Percentiles rank a stretch among this genome's conserved stretches.
These are phyloP conservation scores for Nesogale talazaci DNA, from an alignment of 2,113 vertebrate species.

Conservation along the genomic window DNA sequence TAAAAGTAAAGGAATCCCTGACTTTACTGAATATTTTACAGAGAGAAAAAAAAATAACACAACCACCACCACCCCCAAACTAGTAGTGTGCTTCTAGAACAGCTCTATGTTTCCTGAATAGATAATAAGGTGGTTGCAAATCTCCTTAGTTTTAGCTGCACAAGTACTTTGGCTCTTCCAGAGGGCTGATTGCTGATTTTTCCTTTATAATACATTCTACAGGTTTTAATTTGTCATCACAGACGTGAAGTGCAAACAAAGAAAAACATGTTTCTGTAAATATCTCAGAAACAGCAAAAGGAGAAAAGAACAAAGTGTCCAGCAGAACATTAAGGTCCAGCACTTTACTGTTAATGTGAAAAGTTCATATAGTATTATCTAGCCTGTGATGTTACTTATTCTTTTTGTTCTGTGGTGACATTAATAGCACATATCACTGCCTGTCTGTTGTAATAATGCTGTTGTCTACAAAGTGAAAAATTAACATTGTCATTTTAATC, in stretches of 20 bases:
- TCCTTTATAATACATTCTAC: slow-evolving; percentile 23
- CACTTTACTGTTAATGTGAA: not conserved
- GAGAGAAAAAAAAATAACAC: not conserved
- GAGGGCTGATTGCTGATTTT: slow-evolving; percentile 30
- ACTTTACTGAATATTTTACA: not conserved
- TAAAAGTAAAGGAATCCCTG: not conserved
- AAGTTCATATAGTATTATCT: not conserved
- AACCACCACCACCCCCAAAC: not conserved
- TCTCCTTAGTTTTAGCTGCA: slow-evolving; percentile 50
- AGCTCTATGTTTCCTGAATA: slow-evolving; percentile 26
- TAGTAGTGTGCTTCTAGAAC: slow-evolving; percentile 7
- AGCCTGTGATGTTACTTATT: not conserved
- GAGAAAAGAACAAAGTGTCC: not conserved
- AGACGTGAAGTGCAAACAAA: not conserved
- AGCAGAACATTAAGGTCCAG: not conserved
- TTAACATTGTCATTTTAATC: slow-evolving; percentile 51
- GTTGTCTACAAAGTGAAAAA: slow-evolving; percentile 34
- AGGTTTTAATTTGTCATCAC: slow-evolving; percentile 62
- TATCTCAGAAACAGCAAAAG: not conserved
- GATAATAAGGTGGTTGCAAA: slow-evolving; percentile 22
- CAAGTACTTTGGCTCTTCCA: slow-evolving; percentile 19
- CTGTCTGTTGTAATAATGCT: slow-evolving; percentile 46
- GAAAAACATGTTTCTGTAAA: slow-evolving; percentile 22
- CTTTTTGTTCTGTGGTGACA: not conserved
- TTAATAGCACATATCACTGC: slow-evolving; percentile 11